phyloP scores from a whole-genome alignment of 2,113 vertebrate genomes.

The Cricetomys ansorgei region DNA sequence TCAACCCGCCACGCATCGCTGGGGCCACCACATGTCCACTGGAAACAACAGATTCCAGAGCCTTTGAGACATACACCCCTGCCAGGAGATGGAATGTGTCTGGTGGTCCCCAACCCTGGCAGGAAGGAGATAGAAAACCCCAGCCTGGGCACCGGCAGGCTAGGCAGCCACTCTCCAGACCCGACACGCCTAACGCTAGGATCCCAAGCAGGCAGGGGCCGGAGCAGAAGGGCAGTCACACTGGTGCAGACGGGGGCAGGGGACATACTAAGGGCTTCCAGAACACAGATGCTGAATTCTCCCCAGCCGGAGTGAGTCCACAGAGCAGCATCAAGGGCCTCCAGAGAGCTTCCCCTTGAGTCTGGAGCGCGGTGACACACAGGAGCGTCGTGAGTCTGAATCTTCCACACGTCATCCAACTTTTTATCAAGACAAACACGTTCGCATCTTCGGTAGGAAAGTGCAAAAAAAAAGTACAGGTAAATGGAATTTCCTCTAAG shows the following conservation, averaged over 20 bases:
- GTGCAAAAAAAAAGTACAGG: slow-evolving; percentile 88
- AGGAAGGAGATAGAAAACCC: background rate
- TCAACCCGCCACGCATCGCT: rapidly evolving
- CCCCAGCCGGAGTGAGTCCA: background rate
- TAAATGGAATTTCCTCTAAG: slow-evolving; percentile 75
- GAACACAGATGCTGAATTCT: rapidly evolving
- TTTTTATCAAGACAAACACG: slow-evolving; percentile 79
- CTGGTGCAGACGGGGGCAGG: background rate
- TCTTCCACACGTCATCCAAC: slow-evolving; percentile 67
- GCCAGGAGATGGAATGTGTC: background rate
- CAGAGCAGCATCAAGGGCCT: background rate
- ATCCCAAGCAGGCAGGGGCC: background rate
- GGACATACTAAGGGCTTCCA: background rate
- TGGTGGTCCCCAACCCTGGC: background rate
- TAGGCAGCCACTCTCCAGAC: background rate
- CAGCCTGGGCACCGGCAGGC: background rate
- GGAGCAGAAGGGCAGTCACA: slow-evolving; percentile 51
- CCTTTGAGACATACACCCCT: background rate
- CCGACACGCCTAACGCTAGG: background rate
- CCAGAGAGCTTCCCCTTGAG: background rate
- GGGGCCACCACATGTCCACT: too few relatives aligned
- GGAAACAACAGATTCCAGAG: background rate
- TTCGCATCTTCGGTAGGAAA: slow-evolving; percentile 88
- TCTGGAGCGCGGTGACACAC: background rate
- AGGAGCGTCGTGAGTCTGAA: slow-evolving; percentile 14